Evolutionary conservation across 92 coral and sea anemone species (phyloP).

Genomic region (Heteractis magnifica): DNA sequence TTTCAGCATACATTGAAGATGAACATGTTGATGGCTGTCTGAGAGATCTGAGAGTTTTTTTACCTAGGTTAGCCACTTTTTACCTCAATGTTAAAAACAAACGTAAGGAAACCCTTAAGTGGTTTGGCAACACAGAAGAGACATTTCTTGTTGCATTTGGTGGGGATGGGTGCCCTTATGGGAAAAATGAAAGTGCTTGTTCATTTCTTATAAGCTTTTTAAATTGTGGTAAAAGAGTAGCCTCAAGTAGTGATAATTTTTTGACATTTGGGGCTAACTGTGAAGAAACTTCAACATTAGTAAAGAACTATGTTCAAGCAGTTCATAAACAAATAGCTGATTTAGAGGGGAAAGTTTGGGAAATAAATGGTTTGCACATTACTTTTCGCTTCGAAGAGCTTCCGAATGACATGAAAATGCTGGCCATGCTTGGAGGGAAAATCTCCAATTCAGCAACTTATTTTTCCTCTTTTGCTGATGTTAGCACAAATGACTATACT

Average conservation of each 20-base stretch:
- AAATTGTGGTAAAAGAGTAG: slow-evolving; percentile 70
- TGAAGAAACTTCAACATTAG: slow-evolving; percentile 62
- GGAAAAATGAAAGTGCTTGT: slow-evolving; percentile 64
- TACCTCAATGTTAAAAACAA: too few species aligned
- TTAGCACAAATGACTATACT: slow-evolving; percentile 44
- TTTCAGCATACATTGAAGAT: slow-evolving; percentile 38
- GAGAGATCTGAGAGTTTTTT: slow-evolving; percentile 54
- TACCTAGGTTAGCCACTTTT: slow-evolving; percentile 59
- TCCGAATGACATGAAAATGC: slow-evolving; percentile 76
- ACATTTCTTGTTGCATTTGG: slow-evolving; percentile 68
- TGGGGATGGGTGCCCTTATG: slow-evolving; percentile 78
- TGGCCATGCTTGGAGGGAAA: slow-evolving; percentile 84
- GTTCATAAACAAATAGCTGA: slow-evolving; percentile 60
- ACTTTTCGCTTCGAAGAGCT: slow-evolving; percentile 57
- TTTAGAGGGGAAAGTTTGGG: slow-evolving; percentile 52
- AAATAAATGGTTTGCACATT: slow-evolving; percentile 64
- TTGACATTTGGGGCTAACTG: slow-evolving; percentile 66
- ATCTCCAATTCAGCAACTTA: slow-evolving; percentile 62
- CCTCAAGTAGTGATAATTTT: slow-evolving; percentile 69
- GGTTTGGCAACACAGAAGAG: slow-evolving; percentile 78
- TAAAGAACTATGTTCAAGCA: slow-evolving; percentile 50
- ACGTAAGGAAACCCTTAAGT: slow-evolving; percentile 62
- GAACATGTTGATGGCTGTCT: slow-evolving; percentile 59
- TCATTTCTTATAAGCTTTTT: slow-evolving; percentile 63
- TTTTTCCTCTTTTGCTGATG: slow-evolving; percentile 72